Base-by-base conservation (phyloP, 2,888 invertebrate genomes). In the Ectropis crepuscularia region DNA sequence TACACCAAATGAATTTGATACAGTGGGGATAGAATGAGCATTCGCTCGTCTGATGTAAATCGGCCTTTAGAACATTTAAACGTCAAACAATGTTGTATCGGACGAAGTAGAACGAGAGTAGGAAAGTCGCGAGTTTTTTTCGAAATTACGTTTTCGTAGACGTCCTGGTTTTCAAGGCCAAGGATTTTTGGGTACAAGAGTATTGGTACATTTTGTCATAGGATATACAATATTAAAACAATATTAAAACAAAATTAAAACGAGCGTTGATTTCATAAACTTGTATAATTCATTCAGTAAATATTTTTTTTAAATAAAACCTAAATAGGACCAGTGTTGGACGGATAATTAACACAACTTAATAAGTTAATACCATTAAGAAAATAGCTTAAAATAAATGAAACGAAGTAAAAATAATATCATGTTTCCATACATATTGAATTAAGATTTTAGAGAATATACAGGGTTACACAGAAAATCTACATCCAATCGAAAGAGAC, bases 251-350 rank as follows among this genome's bases (percentile, higher is more conserved):
- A n/a, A n/a, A n/a, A n/a, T n/a, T 43, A 36, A 49, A 53, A 54
- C 49, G 53, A 46, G 58, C 5, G 50, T 58, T 50, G 8, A 53
- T 41, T 61, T 54, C 45, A 37, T 53, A 57, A 55, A 53, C 28
- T 54, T 61, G 61, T 65, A 65, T 61, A 65, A 58, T 61, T 61
- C 58, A 65, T 51, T 57, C 65, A 54, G 61, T 61, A 65, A 61
- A 61, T 61, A 54, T 53, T 46, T 11, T 49, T 45, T 42, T 48
- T 61, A 58, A 45, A 50, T 58, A 65, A 61, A 65, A 60, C 53
- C 57, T 65, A 61, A 53, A 55, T 65, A 65, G 65, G 61, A 65
- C 61, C 61, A 65, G 61, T 65, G 46, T 57, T 65, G 61, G 61
- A 65, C 61, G 61, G 61, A 65, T 58, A 61, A 65, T 49, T 59